Conservation (phyloP, 2,113 vertebrate genomes). For the Microcebus jonahi region DNA sequence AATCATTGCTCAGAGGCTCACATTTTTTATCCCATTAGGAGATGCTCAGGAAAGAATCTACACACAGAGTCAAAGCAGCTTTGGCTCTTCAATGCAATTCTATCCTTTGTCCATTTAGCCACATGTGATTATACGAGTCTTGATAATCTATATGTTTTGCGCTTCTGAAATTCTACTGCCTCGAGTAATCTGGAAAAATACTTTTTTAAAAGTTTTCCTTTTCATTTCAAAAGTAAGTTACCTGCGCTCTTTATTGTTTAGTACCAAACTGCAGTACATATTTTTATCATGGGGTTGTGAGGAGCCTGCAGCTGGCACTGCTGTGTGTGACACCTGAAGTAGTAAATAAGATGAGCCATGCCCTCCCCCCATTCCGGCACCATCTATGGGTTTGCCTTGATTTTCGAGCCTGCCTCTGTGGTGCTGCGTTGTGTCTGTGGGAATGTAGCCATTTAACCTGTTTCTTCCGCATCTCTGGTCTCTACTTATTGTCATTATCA, state of each 20-base stretch:
- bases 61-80: constrained; percentile 53
- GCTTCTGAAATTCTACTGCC: not conserved
- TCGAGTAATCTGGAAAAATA: constrained; percentile 33
- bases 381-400: not conserved
- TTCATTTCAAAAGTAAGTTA: not conserved
- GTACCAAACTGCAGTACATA: too few relatives aligned
- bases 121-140: not conserved
- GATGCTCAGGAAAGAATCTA: constrained; percentile 58
- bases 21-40: constrained; percentile 74
- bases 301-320: not conserved
- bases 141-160: not conserved
- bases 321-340: not conserved
- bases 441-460: not conserved
- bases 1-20: constrained; percentile 53
- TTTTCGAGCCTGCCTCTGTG: not conserved
- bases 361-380: not conserved
- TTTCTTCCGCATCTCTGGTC: not conserved
- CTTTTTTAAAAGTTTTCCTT: not conserved
- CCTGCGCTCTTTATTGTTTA: not conserved
- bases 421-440: not conserved
- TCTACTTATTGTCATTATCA: not conserved
- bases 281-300: not conserved
- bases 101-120: not conserved
- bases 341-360: not conserved
- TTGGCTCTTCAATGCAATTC: constrained; percentile 25